Base-by-base conservation (phyloP, 1,140 invertebrate genomes). In the Globodera rostochiensis region DNA sequence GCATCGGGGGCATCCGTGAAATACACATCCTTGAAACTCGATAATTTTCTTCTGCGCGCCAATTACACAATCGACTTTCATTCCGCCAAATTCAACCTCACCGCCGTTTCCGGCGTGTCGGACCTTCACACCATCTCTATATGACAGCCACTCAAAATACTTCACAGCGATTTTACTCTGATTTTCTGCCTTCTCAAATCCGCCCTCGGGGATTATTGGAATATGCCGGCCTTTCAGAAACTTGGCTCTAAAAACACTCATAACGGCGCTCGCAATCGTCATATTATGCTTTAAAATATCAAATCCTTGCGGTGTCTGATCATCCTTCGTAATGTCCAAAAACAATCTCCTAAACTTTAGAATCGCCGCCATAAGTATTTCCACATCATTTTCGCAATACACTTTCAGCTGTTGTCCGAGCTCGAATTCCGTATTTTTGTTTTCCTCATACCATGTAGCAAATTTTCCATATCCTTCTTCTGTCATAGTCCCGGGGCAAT, bases 131-230 rank as follows among this genome's bases (percentile, higher is more conserved):
- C 46, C 46, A 5, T 78, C 36, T 4, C 71, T 21, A 11, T 11
- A 1, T 11, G 19, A 1, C 6, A 67, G 8, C 76, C 76, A 78
- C 11, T 73, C 36, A 13, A 78, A 46, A 46, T 50, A 78, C 4
- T 78, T 78, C 0, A 78, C 25, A 9, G 60, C 76, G 1, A 78
- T 49, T 13, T 67, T 73, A 4, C 60, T 67, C 76, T 78, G 76
- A 15, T 25, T 73, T 4, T 78, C 76, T 25, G n/a, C 21, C n/a
- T 21, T n/a, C n/a, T 78, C 76, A 13, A 67, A 78, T 0, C 76
- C 76, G 1, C 3, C 9, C 1, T 78, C 76, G 0, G 76, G 76
- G 1, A 78, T 67, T 25, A 60, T 57, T 0, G 45, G 57, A 0
- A 77, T 0, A 5, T 19, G 15, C 5, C 11, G n/a, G 7, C n/a